These are phyloP conservation scores for Australoheros facetus DNA, from an alignment of 2,797 vertebrate species.

Conservation along the genomic window DNA sequence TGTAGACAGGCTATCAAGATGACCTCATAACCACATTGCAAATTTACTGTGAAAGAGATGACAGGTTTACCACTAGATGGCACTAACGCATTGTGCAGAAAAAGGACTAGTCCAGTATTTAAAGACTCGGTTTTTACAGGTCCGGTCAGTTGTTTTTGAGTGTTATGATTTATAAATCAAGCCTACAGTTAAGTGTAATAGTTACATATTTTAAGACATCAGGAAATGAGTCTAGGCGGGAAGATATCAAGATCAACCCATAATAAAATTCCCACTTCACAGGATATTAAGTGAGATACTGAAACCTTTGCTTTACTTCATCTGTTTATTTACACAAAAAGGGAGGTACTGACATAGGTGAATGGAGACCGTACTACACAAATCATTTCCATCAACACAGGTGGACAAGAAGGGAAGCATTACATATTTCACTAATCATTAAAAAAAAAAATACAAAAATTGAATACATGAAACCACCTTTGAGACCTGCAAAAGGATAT, in stretches of 20 bases:
- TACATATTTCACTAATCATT: conserved; percentile 51
- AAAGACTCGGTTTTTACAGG: neutral
- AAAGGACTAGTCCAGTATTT: neutral
- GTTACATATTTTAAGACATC: neutral
- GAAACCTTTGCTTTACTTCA: conserved; percentile 39
- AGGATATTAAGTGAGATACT: neutral
- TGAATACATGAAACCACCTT: conserved; percentile 43
- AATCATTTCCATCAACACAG: conserved; percentile 48
- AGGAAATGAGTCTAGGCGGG: neutral
- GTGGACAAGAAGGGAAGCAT: conserved; percentile 42
- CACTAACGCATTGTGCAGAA: conserved; percentile 18
- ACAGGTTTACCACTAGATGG: conserved; percentile 72
- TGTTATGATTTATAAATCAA: neutral
- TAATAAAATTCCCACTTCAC: neutral
- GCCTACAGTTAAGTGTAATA: neutral
- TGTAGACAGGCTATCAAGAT: conserved; percentile 39
- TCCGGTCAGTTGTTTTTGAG: neutral
- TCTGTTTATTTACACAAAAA: conserved; percentile 77
- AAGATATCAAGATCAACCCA: neutral
- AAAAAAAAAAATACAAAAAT: conserved; percentile 41
- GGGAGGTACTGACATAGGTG: conserved; percentile 38
- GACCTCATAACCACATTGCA: conserved; percentile 46
- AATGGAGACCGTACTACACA: conserved; percentile 38
- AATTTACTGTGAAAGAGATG: neutral
- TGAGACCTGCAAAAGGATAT: conserved; percentile 23